Evolutionary conservation across 2,113 vertebrate genomes (phyloP), one percentile per base, ranked within the genome.

Genomic region (Pluvianellus socialis): DNA sequence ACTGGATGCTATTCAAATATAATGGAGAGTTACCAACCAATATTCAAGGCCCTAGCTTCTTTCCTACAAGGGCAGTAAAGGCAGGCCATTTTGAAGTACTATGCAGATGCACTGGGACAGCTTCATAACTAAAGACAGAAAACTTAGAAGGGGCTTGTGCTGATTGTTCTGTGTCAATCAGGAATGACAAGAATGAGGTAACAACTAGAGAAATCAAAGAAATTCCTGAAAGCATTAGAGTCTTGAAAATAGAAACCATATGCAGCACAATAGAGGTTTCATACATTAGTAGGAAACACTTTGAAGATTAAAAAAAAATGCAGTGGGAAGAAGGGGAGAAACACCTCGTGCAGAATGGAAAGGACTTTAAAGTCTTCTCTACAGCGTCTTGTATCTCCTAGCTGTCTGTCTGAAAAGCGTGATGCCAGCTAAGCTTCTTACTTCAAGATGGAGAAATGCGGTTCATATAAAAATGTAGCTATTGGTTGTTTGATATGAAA

Each of bases 211-310:
- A 96, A 97, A 89, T 97, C 93, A 96, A 96, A 97, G 91, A 94
- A 97, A 98, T 98, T 97, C 96, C 89, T 97, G 89, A 97, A 97
- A 92, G 89, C 95, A 79, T 95, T 95, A 80, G 95, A 95, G 95
- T 86, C 83, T 96, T 93, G 74, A 96, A 97, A 97, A 98, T 93
- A 95, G 92, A 97, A 97, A 94, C 91, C 97, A 97, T 96, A 89
- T 97, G 96, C 52, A 90, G 52, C 56, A 27, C 92, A 68, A 50
- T 59, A 82, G 95, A 85, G 62, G 33, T 77, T 92, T 92, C 30
- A 61, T 96, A 80, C 91, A 42, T 96, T 93, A 93, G 91, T 63
- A 96, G 96, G 93, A 96, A 96, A 95, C 32, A 40, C 81, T 97
- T 94, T 97, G 47, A 88, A 86, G 92, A 88, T 97, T 94, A 72